Evolutionary conservation across 2,797 vertebrate genomes (phyloP), one percentile per base, ranked within the genome.

Genomic region (Microchirus variegatus): DNA sequence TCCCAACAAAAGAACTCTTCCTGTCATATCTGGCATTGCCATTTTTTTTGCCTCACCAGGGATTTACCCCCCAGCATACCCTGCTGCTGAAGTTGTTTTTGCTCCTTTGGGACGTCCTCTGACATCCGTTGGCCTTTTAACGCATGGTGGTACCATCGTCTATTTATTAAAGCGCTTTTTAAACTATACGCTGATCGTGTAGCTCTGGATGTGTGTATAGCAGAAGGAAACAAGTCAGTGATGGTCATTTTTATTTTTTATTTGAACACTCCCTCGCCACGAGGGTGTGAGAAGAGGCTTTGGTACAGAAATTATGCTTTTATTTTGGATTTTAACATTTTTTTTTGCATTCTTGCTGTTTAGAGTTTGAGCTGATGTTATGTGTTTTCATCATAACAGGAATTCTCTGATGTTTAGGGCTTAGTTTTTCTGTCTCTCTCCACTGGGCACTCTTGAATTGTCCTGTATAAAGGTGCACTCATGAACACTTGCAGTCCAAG

Each of bases 381-480:
- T 84, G 78, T 86, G 80, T 89, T 86, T 87, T 86, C 64, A 80
- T 88, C 89, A 88, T 84, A 82, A 85, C 85, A 37, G 80, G 67
- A 74, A 69, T 82, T 84, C 80, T 93, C 91, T 82, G 90, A 89
- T 89, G 91, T 93, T 85, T 94, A 93, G 93, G 93, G 89, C 87
- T 84, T 93, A 92, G 93, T 83, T 90, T 94, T 91, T 78, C 63
- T 9, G 61, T 14, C 52, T 68, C 42, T 72, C 88, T 91, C 90
- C 94, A 92, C 92, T 85, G 90, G 91, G 91, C 95, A 90, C 90
- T 90, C 86, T 86, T 36, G 62, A 82, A 78, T 59, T 89, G 91
- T 93, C 87, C 87, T 90, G 85, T 93, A 85, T 69, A 81, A 89
- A 80, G 92, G 90, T 91, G 92, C 94, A 94, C 94, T 94, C 91